Evolutionary conservation across 2,797 vertebrate species (phyloP), one percentile per base, ranked within the genome.

Genomic region (Apogon talboti): DNA sequence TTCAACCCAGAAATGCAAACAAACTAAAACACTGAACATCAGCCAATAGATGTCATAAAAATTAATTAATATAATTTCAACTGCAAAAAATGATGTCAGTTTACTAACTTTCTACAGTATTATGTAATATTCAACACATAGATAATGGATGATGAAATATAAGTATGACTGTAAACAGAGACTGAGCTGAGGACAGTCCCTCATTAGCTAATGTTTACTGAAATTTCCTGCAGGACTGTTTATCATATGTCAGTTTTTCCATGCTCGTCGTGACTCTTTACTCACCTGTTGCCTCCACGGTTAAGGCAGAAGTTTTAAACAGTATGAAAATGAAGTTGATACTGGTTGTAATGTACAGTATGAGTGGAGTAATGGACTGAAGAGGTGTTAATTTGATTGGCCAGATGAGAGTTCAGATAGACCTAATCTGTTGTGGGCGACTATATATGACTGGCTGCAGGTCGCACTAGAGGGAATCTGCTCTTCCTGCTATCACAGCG

Each of bases 231-330:
- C 19, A 16, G 19, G 28, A 24, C 16, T 5, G 30, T 42, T 68
- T 45, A 37, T 41, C 7, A 43, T 2, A 16, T 40, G 37, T 11
- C 6, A 19, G 45, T 43, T 72, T 83, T 72, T 75, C 56, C 55
- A 28, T 3, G 21, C 57, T 0, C 3, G 1, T 28, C 3, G 14
- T 33, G 15, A 12, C 16, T 59, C 40, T 42, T 53, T 11, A 42
- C 54, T 46, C 15, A 28, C 54, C 28, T 75, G 70, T 70, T 15
- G 18, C 58, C 18, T 46, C 19, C 48, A 28, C 47, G 63, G 33
- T 41, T 35, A 7, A 12, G 0, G 33, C 33, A 33, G 48, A 21
- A 60, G 46, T 58, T 79, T 69, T 14, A 7, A 75, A 43, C 33
- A 53, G 54, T 38, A 43, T 64, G 40, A 49, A 52, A 71, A 62